phyloP scores from a whole-genome alignment of 2,797 vertebrate species.

The Lepus townsendii region DNA sequence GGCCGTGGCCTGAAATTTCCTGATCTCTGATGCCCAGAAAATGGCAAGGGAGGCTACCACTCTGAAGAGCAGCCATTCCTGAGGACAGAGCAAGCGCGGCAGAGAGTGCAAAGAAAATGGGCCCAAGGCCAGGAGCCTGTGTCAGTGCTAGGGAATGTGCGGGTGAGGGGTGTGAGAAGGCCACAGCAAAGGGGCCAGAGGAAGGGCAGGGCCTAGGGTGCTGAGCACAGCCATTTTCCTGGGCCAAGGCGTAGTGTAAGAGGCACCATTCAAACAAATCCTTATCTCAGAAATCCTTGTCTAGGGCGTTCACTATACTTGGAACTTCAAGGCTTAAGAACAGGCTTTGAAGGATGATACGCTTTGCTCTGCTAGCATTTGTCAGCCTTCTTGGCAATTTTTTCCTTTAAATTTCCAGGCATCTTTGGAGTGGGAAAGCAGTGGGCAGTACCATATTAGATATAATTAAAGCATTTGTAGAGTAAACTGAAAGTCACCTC shows the following conservation, averaged over 20 bases:
- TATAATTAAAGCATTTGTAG: constrained; percentile 57
- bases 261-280: constrained; percentile 19
- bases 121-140: constrained; percentile 44
- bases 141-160: constrained; percentile 71
- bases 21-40: constrained; percentile 32
- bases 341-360: background rate
- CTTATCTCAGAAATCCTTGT: constrained; percentile 48
- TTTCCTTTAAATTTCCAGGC: constrained; percentile 52
- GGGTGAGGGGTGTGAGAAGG: constrained; percentile 56
- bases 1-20: constrained; percentile 63
- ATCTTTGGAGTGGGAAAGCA: constrained; percentile 20
- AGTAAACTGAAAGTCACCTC: background rate
- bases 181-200: background rate
- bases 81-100: constrained; percentile 41
- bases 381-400: background rate
- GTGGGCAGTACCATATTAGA: background rate
- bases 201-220: background rate
- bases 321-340: constrained; percentile 19
- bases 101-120: constrained; percentile 50
- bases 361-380: constrained; percentile 32
- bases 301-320: background rate
- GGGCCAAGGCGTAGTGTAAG: background rate
- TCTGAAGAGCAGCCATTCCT: constrained; percentile 39
- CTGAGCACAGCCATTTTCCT: constrained; percentile 4
- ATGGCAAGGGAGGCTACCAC: constrained; percentile 57